phyloP scores from a whole-genome alignment of 2,113 vertebrate genomes.

The Phylloscopus trochilus region DNA sequence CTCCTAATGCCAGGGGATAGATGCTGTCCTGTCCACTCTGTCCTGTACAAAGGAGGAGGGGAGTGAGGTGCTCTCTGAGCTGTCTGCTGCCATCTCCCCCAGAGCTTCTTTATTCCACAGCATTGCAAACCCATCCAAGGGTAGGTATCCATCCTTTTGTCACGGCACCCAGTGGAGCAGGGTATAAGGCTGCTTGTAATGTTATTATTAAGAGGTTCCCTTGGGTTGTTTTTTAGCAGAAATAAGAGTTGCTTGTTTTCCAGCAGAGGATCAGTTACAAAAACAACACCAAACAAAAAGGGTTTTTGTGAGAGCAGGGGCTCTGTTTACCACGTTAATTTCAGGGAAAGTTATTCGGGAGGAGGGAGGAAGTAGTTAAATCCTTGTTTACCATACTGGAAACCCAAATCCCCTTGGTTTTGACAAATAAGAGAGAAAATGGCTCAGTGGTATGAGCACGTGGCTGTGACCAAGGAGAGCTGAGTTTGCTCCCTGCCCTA shows the following conservation, averaged over 20 bases:
- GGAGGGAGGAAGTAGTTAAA: slow-evolving; percentile 28
- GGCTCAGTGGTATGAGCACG: neutral
- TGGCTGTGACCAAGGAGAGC: neutral
- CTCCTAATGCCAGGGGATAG: neutral
- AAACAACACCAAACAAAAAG: neutral
- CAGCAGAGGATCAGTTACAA: neutral
- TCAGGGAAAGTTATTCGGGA: slow-evolving; percentile 33
- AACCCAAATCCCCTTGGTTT: neutral
- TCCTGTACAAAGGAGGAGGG: neutral
- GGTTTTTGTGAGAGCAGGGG: neutral
- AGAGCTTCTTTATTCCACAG: neutral
- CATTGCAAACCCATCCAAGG: neutral
- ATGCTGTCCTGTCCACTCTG: neutral
- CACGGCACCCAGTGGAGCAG: neutral
- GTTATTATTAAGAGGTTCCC: neutral
- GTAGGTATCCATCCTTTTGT: neutral
- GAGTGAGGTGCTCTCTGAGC: rapidly evolving
- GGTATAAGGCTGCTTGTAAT: neutral
- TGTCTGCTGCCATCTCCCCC: neutral
- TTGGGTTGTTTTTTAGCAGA: neutral
- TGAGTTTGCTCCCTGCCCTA: neutral
- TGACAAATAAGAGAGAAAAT: neutral
- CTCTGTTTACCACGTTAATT: neutral
- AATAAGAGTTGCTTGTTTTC: slow-evolving; percentile 4
- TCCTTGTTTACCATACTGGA: neutral